These are phyloP conservation scores for Platysternon megacephalum DNA, from an alignment of 2,113 vertebrate genomes.

Conservation along the genomic window DNA sequence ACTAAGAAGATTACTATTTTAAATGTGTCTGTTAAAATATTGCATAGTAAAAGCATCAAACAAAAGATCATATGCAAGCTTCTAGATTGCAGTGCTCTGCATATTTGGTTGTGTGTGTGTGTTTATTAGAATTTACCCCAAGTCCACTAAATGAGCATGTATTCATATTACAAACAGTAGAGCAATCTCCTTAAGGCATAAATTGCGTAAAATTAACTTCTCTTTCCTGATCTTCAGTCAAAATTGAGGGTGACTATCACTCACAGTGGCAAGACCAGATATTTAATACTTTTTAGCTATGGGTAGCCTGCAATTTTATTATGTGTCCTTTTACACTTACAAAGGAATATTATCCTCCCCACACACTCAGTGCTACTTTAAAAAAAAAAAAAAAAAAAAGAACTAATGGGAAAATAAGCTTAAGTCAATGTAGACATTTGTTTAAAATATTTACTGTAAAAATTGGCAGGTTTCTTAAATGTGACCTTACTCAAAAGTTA, in stretches of 20 bases:
- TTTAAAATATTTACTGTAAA: neutral
- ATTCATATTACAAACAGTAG: neutral
- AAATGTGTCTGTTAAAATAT: neutral
- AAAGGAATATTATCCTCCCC: neutral
- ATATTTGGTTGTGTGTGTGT: neutral
- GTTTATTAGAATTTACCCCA: neutral
- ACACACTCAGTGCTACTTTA: neutral
- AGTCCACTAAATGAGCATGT: neutral
- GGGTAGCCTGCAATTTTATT: neutral
- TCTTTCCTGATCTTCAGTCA: conserved; percentile 29
- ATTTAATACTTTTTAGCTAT: neutral
- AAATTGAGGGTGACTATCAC: conserved; percentile 37
- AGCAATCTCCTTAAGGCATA: neutral
- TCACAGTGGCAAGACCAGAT: neutral
- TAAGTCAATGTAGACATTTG: neutral
- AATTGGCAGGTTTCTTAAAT: neutral
- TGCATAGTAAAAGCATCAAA: neutral
- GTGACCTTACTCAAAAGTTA: neutral
- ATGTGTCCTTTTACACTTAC: neutral
- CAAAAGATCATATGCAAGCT: neutral
- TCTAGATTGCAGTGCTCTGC: neutral
- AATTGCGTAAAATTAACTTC: conserved; percentile 27
- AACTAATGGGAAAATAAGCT: neutral
- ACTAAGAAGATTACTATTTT: neutral
- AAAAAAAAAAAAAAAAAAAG: neutral